Evolutionary conservation across 2,797 vertebrate species (phyloP), one percentile per base, ranked within the genome.

Genomic region (Hoplostethus atlanticus): DNA sequence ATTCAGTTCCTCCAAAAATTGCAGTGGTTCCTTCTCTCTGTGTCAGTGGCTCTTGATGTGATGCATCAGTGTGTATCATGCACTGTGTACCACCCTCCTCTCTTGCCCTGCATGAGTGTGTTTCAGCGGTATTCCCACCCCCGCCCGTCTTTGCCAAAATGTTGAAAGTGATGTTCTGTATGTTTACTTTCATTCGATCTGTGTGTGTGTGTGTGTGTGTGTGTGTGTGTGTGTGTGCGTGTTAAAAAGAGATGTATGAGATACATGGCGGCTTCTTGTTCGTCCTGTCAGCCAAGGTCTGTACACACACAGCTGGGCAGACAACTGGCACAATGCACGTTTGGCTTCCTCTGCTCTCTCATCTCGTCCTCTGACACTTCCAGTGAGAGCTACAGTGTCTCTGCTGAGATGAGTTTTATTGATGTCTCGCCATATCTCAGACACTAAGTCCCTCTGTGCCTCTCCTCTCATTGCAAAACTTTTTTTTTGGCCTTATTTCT

Each of bases 121-220:
- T 88, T 83, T 84, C 82, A 69, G 57, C 16, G 64, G 52, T 31
- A 25, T 38, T 68, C 69, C 81, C 84, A 34, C 21, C 12, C 12
- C 50, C 0, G 5, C 76, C 61, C 5, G 1, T 64, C 56, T 42
- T 56, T 76, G 88, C 84, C 88, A 89, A 68, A 76, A 76, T 15
- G 52, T 78, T 84, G 55, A 86, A 82, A 89, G 77, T 75, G 68
- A 82, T 84, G 56, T 59, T 84, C 69, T 69, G 70, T 73, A 71
- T 76, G 71, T 68, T 86, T 83, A 60, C 79, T 88, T 67, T 79
- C 69, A 83, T 81, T 83, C 87, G 79, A 87, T 89, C 82, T 52
- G 15, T 68, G 73, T 64, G 84, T 75, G 73, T 84, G 77, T 73
- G n/a, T n/a, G n/a, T n/a, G n/a, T n/a, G n/a, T 52, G 15, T 68